A percentile compares a stretch with the other conserved stretches of the same genome.
Conservation (phyloP, 2,888 invertebrate species). For the Xestia rhomboidea region DNA sequence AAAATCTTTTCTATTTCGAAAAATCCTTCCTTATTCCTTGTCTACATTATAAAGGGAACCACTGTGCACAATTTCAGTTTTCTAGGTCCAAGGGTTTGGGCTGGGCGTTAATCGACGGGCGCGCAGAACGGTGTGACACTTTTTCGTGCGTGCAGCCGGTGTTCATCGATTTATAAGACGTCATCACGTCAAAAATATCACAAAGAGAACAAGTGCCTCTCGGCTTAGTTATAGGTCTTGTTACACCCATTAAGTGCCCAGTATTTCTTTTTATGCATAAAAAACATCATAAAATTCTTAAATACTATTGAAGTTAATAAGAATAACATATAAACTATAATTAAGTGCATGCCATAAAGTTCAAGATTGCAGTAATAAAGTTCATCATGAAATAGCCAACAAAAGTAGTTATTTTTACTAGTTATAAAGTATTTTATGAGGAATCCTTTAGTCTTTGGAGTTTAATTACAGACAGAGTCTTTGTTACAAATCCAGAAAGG, state of each 20-base stretch:
- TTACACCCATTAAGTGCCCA: neutral
- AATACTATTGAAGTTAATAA: neutral
- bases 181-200: too few species aligned
- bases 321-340: neutral
- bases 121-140: too few species aligned
- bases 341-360: neutral
- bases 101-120: too few species aligned
- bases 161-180: too few species aligned
- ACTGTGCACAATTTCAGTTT: too few species aligned
- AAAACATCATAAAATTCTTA: neutral
- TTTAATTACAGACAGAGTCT: neutral
- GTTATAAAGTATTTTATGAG: slow-evolving; percentile 25
- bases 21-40: too few species aligned
- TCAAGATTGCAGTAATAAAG: slow-evolving; percentile 7
- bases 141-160: too few species aligned
- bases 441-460: neutral
- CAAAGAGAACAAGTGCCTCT: too few species aligned
- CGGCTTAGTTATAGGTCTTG: too few species aligned
- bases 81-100: too few species aligned
- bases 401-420: neutral
- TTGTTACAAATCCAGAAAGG: neutral
- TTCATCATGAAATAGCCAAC: neutral
- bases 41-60: too few species aligned
- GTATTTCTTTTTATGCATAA: neutral
- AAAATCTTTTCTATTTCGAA: too few species aligned